A percentile compares a stretch with the other conserved stretches of the same genome.
Evolutionary conservation across 2,888 invertebrate species (phyloP).

Genomic region (Monopis laevigella): DNA sequence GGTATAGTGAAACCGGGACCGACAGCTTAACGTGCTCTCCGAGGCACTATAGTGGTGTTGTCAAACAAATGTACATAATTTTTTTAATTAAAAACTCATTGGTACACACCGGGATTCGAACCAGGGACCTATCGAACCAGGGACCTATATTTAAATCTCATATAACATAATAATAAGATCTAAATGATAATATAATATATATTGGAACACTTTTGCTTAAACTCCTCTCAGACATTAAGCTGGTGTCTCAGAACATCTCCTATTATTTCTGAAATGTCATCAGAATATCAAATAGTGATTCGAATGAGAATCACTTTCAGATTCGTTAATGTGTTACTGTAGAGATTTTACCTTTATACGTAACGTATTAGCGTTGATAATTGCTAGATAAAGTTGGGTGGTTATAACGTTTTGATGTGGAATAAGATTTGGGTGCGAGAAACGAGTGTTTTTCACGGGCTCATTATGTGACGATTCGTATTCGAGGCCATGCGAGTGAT

Average conservation of each 20-base stretch:
- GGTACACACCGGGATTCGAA: no score
- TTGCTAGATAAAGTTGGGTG: constrained; percentile 21
- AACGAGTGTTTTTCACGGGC: constrained; percentile 58
- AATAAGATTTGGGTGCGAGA: constrained; percentile 28
- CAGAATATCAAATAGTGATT: constrained; percentile 54
- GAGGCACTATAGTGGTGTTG: no score
- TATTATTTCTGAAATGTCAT: constrained; percentile 55
- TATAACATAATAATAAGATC: no score
- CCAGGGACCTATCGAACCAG: no score
- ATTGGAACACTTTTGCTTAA: no score
- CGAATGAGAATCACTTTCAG: constrained; percentile 26
- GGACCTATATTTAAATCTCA: no score
- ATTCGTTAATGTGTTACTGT: background rate
- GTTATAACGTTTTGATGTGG: constrained; percentile 30
- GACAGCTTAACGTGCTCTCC: no score
- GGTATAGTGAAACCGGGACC: no score
- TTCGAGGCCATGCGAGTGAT: constrained; percentile 40
- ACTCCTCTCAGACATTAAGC: background rate
- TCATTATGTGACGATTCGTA: constrained; percentile 58
- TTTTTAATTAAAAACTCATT: no score
- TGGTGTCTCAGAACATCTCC: constrained; percentile 35
- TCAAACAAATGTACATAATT: no score
- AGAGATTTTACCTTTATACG: constrained; percentile 26
- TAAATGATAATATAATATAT: no score
- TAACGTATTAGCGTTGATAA: constrained; percentile 26